A percentile compares a stretch with the other conserved stretches of the same genome.
Evolutionary conservation across 2,113 vertebrate species (phyloP).

Genomic region (Salvelinus namaycush): DNA sequence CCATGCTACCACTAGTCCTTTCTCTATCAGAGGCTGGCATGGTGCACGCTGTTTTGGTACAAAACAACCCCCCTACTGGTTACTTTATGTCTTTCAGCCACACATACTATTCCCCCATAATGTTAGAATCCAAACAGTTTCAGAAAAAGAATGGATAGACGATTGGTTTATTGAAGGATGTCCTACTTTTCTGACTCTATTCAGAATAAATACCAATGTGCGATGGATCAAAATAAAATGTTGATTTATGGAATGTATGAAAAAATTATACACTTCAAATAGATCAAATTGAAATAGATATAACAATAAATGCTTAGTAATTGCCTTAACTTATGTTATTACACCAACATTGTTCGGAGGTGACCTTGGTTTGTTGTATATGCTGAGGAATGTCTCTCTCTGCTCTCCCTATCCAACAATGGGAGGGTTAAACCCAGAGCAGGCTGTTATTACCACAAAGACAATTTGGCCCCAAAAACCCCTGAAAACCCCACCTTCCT

Average conservation of each 20-base stretch:
- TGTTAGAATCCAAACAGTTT: constrained; percentile 73
- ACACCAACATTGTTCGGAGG: constrained; percentile 1
- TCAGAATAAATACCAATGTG: background rate
- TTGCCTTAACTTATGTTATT: background rate
- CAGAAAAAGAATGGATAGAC: constrained; percentile 74
- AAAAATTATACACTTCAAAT: background rate
- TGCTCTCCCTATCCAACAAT: constrained; percentile 32
- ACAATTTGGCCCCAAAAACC: constrained; percentile 67
- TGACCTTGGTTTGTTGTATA: constrained; percentile 9
- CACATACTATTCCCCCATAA: constrained; percentile 69
- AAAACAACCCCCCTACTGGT: constrained; percentile 77
- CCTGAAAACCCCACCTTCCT: constrained; percentile 49
- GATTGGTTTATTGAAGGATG: constrained; percentile 76
- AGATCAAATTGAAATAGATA: background rate
- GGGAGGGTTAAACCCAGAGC: constrained; percentile 54
- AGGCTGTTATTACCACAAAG: constrained; percentile 63
- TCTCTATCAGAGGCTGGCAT: constrained; percentile 71
- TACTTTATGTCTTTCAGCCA: constrained; percentile 74
- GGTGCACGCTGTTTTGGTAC: constrained; percentile 73
- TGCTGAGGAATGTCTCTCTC: constrained; percentile 14
- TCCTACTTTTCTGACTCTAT: constrained; percentile 61
- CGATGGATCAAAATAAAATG: background rate
- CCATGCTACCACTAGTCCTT: constrained; percentile 77
- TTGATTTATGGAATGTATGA: background rate
- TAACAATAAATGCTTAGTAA: background rate